Evolutionary conservation across 2,797 vertebrate genomes (phyloP).

Genomic region (Neopelma chrysocephalum): DNA sequence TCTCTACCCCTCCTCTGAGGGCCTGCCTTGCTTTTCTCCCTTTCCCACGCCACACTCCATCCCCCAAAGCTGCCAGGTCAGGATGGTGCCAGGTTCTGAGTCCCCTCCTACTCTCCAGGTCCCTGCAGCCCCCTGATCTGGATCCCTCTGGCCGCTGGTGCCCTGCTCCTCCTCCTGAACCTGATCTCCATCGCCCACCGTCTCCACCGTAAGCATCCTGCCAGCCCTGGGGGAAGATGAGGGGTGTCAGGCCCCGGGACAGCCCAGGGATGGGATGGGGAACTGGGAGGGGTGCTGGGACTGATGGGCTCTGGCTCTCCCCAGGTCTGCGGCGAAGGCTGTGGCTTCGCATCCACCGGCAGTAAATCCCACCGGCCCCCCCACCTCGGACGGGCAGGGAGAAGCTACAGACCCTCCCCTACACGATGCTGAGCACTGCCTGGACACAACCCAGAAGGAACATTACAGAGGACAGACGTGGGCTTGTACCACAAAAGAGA

Average conservation of each 20-base stretch:
- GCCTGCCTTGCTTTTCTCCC: neutral
- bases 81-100: neutral
- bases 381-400: rapidly evolving
- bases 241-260: neutral
- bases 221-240: rapidly evolving
- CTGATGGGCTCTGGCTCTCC: neutral
- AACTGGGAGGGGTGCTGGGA: neutral
- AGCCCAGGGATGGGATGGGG: neutral
- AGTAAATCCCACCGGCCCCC: neutral
- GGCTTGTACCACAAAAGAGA: neutral
- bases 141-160: neutral
- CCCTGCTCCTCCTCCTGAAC: constrained; percentile 23
- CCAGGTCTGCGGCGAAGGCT: constrained; percentile 30
- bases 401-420: neutral
- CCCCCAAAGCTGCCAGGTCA: neutral
- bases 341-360: constrained; percentile 26
- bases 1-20: neutral
- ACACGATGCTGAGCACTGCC: neutral
- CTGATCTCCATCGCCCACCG: neutral
- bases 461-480: rapidly evolving
- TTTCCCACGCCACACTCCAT: neutral
- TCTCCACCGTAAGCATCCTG: constrained; percentile 26
- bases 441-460: neutral
- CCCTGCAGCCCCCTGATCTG: constrained; percentile 45
- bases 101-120: neutral